These are phyloP conservation scores for Nasonia giraulti DNA, from an alignment of 1,140 invertebrate species.

Conservation along the genomic window DNA sequence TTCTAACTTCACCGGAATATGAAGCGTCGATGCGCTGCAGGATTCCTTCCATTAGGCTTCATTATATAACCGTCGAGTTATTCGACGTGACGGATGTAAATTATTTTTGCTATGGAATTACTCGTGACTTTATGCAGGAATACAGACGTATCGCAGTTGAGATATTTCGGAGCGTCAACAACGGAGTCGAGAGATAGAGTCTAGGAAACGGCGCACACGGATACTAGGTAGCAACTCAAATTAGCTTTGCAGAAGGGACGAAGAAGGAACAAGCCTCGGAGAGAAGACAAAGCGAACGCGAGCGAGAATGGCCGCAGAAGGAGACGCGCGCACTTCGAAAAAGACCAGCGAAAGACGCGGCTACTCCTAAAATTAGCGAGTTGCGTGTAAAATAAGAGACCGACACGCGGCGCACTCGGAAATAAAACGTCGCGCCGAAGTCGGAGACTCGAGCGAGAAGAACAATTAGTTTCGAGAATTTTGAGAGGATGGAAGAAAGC, in stretches of 20 bases:
- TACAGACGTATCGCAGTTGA: too few species aligned
- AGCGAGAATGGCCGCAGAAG: not conserved
- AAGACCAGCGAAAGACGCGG: not conserved
- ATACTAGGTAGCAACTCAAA: not conserved
- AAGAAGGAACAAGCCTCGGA: not conserved
- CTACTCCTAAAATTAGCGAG: slow-evolving; percentile 30
- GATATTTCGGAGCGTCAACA: not conserved
- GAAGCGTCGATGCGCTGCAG: not conserved
- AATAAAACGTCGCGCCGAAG: not conserved
- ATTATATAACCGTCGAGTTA: not conserved
- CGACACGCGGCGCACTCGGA: not conserved
- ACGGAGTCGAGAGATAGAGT: not conserved
- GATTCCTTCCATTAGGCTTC: not conserved
- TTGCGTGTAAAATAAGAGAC: not conserved
- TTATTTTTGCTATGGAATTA: not conserved
- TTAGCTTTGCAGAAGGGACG: not conserved
- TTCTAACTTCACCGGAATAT: not conserved
- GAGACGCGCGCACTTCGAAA: too few species aligned
- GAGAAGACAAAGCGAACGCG: not conserved
- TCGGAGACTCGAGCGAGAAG: too few species aligned
- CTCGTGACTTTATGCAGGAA: too few species aligned
- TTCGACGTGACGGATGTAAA: not conserved
- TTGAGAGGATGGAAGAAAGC: too few species aligned
- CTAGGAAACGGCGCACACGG: too few species aligned
- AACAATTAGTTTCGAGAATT: too few species aligned